These are phyloP conservation scores for Wasmannia auropunctata DNA, from an alignment of 1,140 invertebrate genomes.

Conservation along the genomic window DNA sequence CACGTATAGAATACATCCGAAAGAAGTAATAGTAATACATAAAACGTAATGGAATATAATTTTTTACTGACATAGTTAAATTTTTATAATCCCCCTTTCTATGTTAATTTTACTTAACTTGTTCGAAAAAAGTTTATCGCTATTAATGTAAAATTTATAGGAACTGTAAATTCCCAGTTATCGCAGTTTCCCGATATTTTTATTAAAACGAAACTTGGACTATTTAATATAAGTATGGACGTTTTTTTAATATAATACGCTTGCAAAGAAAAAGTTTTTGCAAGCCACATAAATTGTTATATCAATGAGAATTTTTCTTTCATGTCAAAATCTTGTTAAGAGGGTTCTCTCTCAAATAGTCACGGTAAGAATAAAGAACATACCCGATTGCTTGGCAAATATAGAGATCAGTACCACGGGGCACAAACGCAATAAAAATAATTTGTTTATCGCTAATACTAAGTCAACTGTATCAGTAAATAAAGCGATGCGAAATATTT, in stretches of 20 bases:
- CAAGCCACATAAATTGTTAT: not conserved
- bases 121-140: not conserved
- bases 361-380: not conserved
- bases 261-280: not conserved
- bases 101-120: slow-evolving; percentile 1
- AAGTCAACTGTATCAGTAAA: slow-evolving; percentile 19
- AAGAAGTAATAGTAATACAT: not conserved
- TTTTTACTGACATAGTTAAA: not conserved
- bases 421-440: slow-evolving; percentile 42
- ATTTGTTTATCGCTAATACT: slow-evolving; percentile 13
- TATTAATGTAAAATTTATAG: not conserved
- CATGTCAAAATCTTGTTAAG: not conserved
- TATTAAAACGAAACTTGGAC: not conserved
- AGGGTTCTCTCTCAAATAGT: not conserved
- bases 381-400: slow-evolving; percentile 17
- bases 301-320: slow-evolving; percentile 11
- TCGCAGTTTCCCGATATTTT: not conserved
- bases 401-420: not conserved
- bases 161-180: not conserved
- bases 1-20: not conserved
- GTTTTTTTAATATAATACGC: not conserved
- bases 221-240: not conserved
- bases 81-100: not conserved
- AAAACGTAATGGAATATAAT: not conserved
- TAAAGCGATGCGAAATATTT: slow-evolving; percentile 23